Base-by-base conservation (phyloP, 2,888 invertebrate species). In the Ectemnius cavifrons region DNA sequence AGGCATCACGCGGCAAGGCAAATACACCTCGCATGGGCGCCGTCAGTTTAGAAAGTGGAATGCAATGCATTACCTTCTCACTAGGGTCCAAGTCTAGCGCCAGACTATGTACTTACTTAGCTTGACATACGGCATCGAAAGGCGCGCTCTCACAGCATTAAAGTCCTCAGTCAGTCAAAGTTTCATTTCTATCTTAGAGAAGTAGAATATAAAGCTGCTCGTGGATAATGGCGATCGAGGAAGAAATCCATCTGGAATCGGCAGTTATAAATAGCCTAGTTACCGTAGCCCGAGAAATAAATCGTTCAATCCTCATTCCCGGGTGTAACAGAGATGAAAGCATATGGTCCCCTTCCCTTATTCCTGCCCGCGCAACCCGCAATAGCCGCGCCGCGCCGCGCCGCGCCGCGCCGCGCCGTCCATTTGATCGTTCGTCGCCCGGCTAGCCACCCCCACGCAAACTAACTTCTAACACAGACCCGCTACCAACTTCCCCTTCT, bases 1-100 rank as follows among this genome's bases (percentile, higher is more conserved):
- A 37, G 8, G 37, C 8, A 37, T 81, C 67, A 68, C 78, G 71
- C 72, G 67, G 79, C 67, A 72, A 76, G 67, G 79, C 67, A 72
- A 76, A 73, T 69, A 82, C 80, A 78, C 81, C 84, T 84, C 78
- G 76, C 78, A 75, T 65, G 73, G 81, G 75, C 78, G 78, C 78
- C 76, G 70, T 72, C 52, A 37, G 37, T 76, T 76, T 79, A 81
- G 83, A 83, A 77, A 72, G 80, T 75, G 80, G 81, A 83, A 84
- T 84, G 83, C 65, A 78, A 78, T 68, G 74, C 58, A 73, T 61
- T 20, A 37, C 18, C 46, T 46, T 45, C 61, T 56, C 2, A 56
- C 56, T 56, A 8, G 16, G 20, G 56, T 8, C 56, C 8, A 73
- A 37, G 68, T 63, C 68, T 65, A 74, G 65, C 74, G 64, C 65